Evolutionary conservation across 2,797 vertebrate genomes (phyloP).

Genomic region (Sebastes minor): DNA sequence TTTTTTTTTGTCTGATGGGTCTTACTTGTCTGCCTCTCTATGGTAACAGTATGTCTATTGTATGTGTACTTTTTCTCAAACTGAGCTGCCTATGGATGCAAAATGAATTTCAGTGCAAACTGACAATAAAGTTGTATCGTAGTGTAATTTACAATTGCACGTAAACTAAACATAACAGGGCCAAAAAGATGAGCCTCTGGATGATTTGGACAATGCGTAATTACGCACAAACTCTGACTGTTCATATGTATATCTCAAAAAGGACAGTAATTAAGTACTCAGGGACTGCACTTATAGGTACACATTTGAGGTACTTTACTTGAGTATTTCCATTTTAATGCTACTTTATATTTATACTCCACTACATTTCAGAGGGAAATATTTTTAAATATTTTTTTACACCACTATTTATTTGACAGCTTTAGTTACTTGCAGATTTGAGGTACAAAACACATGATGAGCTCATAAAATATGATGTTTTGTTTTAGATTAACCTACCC

Average conservation of each 20-base stretch:
- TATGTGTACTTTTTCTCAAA: too few relatives aligned
- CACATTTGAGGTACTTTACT: background rate
- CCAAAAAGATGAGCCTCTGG: background rate
- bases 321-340: background rate
- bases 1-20: too few relatives aligned
- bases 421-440: background rate
- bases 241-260: too few relatives aligned
- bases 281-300: background rate
- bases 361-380: background rate
- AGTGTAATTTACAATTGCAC: background rate
- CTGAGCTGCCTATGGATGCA: too few relatives aligned
- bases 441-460: background rate
- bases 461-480: background rate
- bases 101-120: too few relatives aligned
- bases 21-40: too few relatives aligned
- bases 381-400: background rate
- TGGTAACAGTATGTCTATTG: too few relatives aligned
- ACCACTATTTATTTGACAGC: background rate
- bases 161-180: background rate
- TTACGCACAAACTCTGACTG: slow-evolving; percentile 12
- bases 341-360: background rate
- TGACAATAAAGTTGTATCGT: too few relatives aligned
- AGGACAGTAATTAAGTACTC: too few relatives aligned
- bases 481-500: background rate
- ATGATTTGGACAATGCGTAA: background rate